Evolutionary conservation across 2,888 invertebrate species (phyloP).

Genomic region (Epinotia nisella): DNA sequence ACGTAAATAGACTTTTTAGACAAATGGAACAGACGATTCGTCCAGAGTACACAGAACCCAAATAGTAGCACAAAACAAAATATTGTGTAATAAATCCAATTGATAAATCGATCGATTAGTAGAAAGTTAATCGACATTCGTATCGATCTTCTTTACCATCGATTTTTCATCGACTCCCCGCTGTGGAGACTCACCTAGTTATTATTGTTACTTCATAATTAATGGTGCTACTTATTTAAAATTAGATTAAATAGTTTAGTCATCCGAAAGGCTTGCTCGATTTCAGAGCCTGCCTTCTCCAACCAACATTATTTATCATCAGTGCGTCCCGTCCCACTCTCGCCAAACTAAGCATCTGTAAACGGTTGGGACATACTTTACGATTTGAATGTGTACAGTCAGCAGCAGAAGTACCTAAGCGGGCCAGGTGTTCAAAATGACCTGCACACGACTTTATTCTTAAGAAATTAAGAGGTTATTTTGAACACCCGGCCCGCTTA

Average conservation of each 20-base stretch:
- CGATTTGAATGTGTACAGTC: too few relatives aligned
- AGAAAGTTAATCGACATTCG: conserved; percentile 42
- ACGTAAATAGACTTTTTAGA: neutral
- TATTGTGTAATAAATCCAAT: conserved; percentile 30
- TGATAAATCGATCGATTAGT: conserved; percentile 44
- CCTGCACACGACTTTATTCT: too few relatives aligned
- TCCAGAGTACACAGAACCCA: neutral
- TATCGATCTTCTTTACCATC: conserved; percentile 39
- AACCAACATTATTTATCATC: neutral
- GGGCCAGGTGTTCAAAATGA: too few relatives aligned
- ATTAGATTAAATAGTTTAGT: conserved; percentile 25
- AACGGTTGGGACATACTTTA: too few relatives aligned
- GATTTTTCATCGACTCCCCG: conserved; percentile 40
- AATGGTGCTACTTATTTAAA: conserved; percentile 39
- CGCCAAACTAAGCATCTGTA: too few relatives aligned
- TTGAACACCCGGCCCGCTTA: too few relatives aligned
- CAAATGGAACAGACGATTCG: neutral
- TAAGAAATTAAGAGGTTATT: too few relatives aligned
- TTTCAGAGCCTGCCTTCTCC: neutral
- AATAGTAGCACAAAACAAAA: conserved; percentile 37
- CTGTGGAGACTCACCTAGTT: conserved; percentile 34
- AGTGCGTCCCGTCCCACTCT: too few relatives aligned
- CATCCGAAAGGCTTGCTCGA: conserved; percentile 21
- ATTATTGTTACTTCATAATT: conserved; percentile 38
- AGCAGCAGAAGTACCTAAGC: too few relatives aligned